Evolutionary conservation across 2,113 vertebrate genomes (phyloP).

Genomic region (Percopsis transmontana): DNA sequence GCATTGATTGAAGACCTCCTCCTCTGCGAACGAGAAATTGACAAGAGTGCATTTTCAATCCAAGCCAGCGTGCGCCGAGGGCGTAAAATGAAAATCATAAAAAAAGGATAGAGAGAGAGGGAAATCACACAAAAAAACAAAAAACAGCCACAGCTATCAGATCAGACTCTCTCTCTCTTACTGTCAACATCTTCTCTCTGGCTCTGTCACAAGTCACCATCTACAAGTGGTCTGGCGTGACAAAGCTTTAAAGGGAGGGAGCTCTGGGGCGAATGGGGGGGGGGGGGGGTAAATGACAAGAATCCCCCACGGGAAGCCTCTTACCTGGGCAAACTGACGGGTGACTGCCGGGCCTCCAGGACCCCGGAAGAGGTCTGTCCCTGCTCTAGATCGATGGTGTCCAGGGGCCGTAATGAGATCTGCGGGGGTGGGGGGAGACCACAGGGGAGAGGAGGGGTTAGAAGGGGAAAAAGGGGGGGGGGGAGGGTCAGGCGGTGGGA

Average conservation of each 20-base stretch:
- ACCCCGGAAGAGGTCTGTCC: slow-evolving; percentile 10
- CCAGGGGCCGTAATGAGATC: slow-evolving; percentile 11
- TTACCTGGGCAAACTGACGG: slow-evolving; percentile 52
- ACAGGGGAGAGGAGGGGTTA: neutral
- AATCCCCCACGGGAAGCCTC: slow-evolving; percentile 28
- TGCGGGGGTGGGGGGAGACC: neutral
- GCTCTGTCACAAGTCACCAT: neutral
- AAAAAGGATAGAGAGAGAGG: slow-evolving; percentile 6
- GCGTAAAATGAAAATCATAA: neutral
- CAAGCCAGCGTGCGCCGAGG: slow-evolving; percentile 46
- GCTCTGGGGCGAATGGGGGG: neutral
- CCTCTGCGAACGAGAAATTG: slow-evolving; percentile 81
- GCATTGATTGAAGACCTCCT: slow-evolving; percentile 80
- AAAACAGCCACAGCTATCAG: neutral
- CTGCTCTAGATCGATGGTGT: slow-evolving; percentile 12
- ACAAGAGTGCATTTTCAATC: slow-evolving; percentile 77
- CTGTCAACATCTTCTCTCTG: neutral
- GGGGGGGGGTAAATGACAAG: neutral
- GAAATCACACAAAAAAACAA: slow-evolving; percentile 8
- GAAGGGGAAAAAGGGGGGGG: slow-evolving; percentile 39
- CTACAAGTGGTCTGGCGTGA: neutral
- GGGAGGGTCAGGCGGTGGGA: slow-evolving; percentile 46
- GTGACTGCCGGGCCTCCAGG: neutral
- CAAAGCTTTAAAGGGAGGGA: neutral
- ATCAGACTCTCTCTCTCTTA: neutral